These are phyloP conservation scores for Corydoras maculifer DNA, from an alignment of 2,113 vertebrate species.

Conservation along the genomic window DNA sequence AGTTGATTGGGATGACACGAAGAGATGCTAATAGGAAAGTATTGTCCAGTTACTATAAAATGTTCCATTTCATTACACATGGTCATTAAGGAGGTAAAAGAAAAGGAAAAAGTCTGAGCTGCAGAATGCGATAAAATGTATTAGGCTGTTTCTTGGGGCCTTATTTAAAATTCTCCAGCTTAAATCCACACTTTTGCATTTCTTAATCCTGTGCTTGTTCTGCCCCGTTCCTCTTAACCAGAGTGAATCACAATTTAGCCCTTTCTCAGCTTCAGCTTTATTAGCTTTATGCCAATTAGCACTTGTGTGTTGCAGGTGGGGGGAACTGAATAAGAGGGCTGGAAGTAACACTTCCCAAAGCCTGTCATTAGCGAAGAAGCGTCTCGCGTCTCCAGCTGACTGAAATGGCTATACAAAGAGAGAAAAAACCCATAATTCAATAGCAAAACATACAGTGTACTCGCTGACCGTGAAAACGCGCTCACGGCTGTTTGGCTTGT, in stretches of 20 bases:
- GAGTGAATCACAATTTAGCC: constrained; percentile 26
- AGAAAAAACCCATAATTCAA: not conserved
- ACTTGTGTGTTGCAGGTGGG: constrained; percentile 14
- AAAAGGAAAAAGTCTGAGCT: too few relatives aligned
- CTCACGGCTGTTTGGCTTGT: not conserved
- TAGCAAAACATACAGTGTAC: not conserved
- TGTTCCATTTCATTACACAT: too few relatives aligned
- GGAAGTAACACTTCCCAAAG: constrained; percentile 31
- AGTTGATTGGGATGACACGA: too few relatives aligned
- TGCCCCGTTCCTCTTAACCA: constrained; percentile 24
- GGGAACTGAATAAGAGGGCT: constrained; percentile 26
- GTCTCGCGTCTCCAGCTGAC: constrained; percentile 19
- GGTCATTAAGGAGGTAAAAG: too few relatives aligned
- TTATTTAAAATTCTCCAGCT: not conserved
- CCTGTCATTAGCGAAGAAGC: constrained; percentile 36
- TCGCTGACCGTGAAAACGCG: not conserved
- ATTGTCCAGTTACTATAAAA: too few relatives aligned
- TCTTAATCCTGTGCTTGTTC: constrained; percentile 30
- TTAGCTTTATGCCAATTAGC: constrained; percentile 29
- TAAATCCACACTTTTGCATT: constrained; percentile 12
- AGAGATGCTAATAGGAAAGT: too few relatives aligned
- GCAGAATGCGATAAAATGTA: too few relatives aligned
- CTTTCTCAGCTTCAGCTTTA: constrained; percentile 15
- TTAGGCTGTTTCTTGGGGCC: too few relatives aligned
- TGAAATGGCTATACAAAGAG: constrained; percentile 2